Base-by-base conservation (phyloP, 2,888 invertebrate genomes). In the Morinoia aosen region DNA sequence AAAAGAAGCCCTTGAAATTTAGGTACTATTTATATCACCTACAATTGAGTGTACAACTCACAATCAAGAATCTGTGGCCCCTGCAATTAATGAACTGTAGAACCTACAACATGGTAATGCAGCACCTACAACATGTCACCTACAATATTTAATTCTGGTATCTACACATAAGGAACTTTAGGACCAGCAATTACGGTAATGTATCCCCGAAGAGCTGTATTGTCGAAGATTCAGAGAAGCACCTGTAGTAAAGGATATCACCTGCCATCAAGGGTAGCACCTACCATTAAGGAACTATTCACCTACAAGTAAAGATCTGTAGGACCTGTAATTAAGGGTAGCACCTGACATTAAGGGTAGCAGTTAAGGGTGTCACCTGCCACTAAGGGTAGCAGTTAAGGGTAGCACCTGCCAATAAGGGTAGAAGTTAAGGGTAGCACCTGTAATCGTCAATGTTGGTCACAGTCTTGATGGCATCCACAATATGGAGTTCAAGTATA, bases 401-500 rank as follows among this genome's bases (percentile, higher is more conserved):
- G 88, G n/a, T 88, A 88, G 88, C 88, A 33, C 88, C 88, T 39
- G 11, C 11, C 12, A 39, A 4, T 39, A 88, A 88, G 61, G 61
- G 19, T 19, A 19, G 61, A 0, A 12, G 88, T 25, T 39, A 88
- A 88, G 33, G 56, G 61, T 58, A 95, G 93, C 95, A 95, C 95
- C 95, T 88, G 94, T 94, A 57, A 94, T 95, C 94, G 64, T 94
- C 94, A 64, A 95, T 76, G 64, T 95, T 94, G 57, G 94, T 88
- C 57, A 95, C 76, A n/a, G 95, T 94, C 76, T 94, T 94, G 58
- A 94, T 93, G 56, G 95, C 64, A 39, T 95, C 88, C 33, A 76
- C 93, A 76, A 95, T 95, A 64, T 95, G 64, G 57, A 94, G 94
- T 88, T 95, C 93, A 48, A 95, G 64, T 88, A 95, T 94, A 48